Evolutionary conservation across 1,140 invertebrate genomes (phyloP).

Genomic region (Meloidogyne floridensis): DNA sequence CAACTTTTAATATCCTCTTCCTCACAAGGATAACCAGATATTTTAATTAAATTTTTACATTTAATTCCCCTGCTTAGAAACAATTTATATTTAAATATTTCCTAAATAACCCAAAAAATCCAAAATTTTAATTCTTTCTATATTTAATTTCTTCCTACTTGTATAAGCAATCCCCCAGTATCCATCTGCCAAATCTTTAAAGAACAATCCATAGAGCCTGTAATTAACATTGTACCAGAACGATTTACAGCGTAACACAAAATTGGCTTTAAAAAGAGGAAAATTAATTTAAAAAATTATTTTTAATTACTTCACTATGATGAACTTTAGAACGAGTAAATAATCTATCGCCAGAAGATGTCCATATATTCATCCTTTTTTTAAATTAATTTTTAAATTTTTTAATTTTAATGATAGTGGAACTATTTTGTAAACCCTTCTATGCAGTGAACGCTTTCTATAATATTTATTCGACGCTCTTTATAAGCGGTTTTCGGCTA

Average conservation of each 20-base stretch:
- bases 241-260: conserved; percentile 49
- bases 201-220: conserved; percentile 54
- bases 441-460: background rate
- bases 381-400: background rate
- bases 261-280: conserved; percentile 40
- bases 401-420: too few species aligned
- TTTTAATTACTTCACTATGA: conserved; percentile 49
- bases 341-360: conserved; percentile 35
- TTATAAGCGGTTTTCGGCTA: too few species aligned
- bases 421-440: background rate
- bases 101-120: too few species aligned
- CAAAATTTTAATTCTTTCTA: too few species aligned
- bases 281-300: background rate
- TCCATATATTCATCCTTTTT: conserved; percentile 56
- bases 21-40: too few species aligned
- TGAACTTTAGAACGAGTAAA: conserved; percentile 44
- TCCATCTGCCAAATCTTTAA: conserved; percentile 57
- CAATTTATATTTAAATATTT: too few species aligned
- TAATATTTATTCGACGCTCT: too few species aligned
- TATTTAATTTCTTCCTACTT: too few species aligned
- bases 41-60: too few species aligned
- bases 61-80: too few species aligned
- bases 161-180: conserved; percentile 53
- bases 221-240: conserved; percentile 49
- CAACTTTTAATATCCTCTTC: too few species aligned